Conservation (phyloP, 2,888 invertebrate species). For the Pachliopta kotzebuea region DNA sequence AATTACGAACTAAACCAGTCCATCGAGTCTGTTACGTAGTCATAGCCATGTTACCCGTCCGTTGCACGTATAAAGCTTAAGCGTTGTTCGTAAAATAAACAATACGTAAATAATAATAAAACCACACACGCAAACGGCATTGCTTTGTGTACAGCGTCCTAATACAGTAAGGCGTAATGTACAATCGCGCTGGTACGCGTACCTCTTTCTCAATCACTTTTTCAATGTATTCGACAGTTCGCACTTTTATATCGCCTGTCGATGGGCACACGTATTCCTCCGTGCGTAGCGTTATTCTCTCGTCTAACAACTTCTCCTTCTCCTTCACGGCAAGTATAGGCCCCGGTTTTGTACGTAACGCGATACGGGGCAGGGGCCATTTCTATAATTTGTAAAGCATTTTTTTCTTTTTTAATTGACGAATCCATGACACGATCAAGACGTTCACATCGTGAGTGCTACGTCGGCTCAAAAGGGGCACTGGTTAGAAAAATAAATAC, state of each 20-base stretch:
- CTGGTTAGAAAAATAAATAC: too few relatives aligned
- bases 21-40: conserved; percentile 9
- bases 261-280: conserved; percentile 93
- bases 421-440: too few relatives aligned
- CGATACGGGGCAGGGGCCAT: conserved; percentile 90
- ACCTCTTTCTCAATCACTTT: conserved; percentile 98
- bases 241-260: conserved; percentile 91
- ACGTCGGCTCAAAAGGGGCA: too few relatives aligned
- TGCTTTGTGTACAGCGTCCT: conserved; percentile 72
- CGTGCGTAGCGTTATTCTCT: conserved; percentile 92
- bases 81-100: conserved; percentile 61
- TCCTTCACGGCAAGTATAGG: conserved; percentile 91
- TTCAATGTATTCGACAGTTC: conserved; percentile 96
- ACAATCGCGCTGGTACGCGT: conserved; percentile 71
- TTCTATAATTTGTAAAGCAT: conserved; percentile 79
- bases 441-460: too few relatives aligned
- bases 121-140: conserved; percentile 70
- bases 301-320: conserved; percentile 93
- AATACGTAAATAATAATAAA: conserved; percentile 45
- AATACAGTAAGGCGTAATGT: conserved; percentile 55
- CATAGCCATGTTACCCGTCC: conserved; percentile 33
- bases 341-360: conserved; percentile 92
- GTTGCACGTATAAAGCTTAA: conserved; percentile 66
- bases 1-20: too few relatives aligned
- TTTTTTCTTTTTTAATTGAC: conserved; percentile 41